Base-by-base conservation (phyloP, 2,113 vertebrate genomes). In the Periophthalmodon schlosseri region DNA sequence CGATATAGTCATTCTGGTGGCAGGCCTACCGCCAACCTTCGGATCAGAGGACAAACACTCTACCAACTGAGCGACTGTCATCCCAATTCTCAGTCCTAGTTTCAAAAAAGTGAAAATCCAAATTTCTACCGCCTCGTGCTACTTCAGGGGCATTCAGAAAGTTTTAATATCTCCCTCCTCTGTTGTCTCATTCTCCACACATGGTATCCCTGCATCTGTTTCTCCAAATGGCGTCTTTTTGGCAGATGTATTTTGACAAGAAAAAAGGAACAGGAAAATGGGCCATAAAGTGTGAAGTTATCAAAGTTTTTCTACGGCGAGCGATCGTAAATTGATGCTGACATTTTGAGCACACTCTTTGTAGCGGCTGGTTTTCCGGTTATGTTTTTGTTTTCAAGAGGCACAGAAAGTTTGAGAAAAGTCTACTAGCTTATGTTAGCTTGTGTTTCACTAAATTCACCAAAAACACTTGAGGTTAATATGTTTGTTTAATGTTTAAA, bases 131-230 rank as follows among this genome's bases (percentile, higher is more conserved):
- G 6, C 49, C 80, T 90, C 88, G 18, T 0, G 18, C 2, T 16
- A 47, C 77, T 58, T 11, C 69, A 75, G 79, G 80, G 63, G 77
- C 82, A 56, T 60, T 24, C 4, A 15, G 57, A 79, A 82, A 74
- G 66, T 89, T 92, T 90, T 91, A 92, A 87, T 73, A 12, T 74
- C 77, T 60, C 78, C 87, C 81, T 69, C 82, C 86, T 89, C 84
- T 84, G 83, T 90, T 84, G 81, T 61, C 79, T 82, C 76, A 68
- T 84, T 86, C 86, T 88, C 75, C 84, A 86, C 87, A 88, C 73
- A 89, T 84, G 83, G 85, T 68, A 76, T 88, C 84, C 20, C 79
- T 58, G 84, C 88, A 88, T 91, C 86, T 91, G 91, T 84, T 90
- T 90, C 81, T 85, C 73, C 72, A 28, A 77, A 69, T 64, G 58